A percentile compares a stretch with the other conserved stretches of the same genome.
Conservation (phyloP, 2,113 vertebrate species). For the Podilymbus podiceps region DNA sequence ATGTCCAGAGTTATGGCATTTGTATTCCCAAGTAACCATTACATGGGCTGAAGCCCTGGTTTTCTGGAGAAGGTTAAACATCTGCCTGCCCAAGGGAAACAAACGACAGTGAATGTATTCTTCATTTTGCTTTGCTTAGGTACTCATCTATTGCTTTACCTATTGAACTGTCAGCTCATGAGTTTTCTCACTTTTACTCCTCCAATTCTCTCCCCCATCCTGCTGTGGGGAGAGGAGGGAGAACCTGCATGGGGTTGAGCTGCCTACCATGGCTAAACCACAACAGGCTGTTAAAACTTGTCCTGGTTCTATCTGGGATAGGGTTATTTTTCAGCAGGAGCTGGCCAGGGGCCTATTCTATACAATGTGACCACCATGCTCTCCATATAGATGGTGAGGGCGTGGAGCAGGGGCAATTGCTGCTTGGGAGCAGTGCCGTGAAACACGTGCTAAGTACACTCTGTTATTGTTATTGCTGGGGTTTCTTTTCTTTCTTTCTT, state of each 20-base stretch:
- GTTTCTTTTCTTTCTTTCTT: no score
- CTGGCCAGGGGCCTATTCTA: no score
- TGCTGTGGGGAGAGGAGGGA: accelerated
- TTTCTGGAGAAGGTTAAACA: neutral
- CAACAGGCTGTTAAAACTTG: neutral
- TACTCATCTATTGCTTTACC: neutral
- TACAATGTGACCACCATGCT: no score
- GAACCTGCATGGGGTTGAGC: neutral
- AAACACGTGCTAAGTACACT: no score
- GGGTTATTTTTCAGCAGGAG: no score
- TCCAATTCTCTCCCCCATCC: neutral
- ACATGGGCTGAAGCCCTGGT: neutral
- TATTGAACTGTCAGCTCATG: neutral
- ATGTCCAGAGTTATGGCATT: accelerated
- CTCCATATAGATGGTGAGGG: no score
- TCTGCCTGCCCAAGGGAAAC: neutral
- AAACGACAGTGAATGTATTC: neutral
- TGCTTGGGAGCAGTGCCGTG: no score
- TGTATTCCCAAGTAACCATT: neutral
- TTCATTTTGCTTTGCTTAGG: neutral
- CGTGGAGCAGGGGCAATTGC: no score
- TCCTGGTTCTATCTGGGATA: no score
- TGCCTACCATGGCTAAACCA: neutral
- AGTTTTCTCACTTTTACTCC: neutral
- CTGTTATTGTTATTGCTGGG: no score